Percentiles rank a stretch among this genome's conserved stretches.
Evolutionary conservation across 1,140 invertebrate genomes (phyloP).

Genomic region (Xylocopa sonorina): DNA sequence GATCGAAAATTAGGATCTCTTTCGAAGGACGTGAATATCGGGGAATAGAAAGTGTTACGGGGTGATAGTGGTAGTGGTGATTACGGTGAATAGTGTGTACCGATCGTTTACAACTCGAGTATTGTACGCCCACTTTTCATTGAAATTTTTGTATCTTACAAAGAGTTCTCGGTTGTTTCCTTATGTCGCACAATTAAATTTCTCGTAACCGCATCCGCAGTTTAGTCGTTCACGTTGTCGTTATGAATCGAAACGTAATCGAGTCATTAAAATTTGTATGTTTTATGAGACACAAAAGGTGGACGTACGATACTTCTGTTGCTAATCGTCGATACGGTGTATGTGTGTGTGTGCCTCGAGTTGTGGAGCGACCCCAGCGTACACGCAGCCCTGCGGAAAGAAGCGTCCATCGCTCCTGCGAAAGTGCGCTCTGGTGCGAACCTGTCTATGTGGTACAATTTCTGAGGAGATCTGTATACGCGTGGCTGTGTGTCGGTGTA

Average conservation of each 20-base stretch:
- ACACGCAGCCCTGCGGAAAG: conserved; percentile 4
- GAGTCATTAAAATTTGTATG: too few relatives aligned
- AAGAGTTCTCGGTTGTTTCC: too few relatives aligned
- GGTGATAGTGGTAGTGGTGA: background rate
- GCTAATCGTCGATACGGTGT: too few relatives aligned
- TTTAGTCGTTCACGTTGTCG: too few relatives aligned
- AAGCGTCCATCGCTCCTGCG: conserved; percentile 27
- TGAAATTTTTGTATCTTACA: too few relatives aligned
- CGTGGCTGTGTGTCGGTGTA: background rate
- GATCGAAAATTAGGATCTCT: conserved; percentile 81
- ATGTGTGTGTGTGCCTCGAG: conserved; percentile 1
- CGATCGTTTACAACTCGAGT: too few relatives aligned
- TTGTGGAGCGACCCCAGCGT: conserved; percentile 18
- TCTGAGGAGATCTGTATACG: background rate
- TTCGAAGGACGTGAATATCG: conserved; percentile 76
- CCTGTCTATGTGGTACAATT: background rate
- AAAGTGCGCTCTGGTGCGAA: conserved; percentile 35
- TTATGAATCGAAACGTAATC: too few relatives aligned
- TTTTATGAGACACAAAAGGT: too few relatives aligned
- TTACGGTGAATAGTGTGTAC: background rate
- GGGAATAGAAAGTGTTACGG: conserved; percentile 60
- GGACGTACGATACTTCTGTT: too few relatives aligned
- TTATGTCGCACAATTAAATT: too few relatives aligned
- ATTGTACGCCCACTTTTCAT: too few relatives aligned
- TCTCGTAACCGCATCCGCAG: too few relatives aligned